Evolutionary conservation across 2,113 vertebrate species (phyloP).

Genomic region (Mesocricetus auratus): DNA sequence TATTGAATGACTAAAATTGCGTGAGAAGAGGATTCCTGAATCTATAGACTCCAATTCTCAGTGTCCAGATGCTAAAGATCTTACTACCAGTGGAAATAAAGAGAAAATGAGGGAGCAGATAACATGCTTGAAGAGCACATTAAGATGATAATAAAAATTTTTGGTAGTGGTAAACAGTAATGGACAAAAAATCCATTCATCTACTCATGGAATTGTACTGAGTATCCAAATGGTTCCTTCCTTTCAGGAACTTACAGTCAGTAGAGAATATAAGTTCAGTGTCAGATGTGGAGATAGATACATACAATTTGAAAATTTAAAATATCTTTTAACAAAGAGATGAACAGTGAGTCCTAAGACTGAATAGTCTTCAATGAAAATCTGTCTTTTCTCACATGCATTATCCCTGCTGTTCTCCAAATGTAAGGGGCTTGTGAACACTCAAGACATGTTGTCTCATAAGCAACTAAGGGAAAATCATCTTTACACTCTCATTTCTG

Average conservation of each 20-base stretch:
- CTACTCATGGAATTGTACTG: neutral
- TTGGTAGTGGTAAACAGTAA: neutral
- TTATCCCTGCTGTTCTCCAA: conserved; percentile 10
- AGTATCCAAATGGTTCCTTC: neutral
- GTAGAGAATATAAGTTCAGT: neutral
- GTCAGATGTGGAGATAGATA: neutral
- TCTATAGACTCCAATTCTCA: neutral
- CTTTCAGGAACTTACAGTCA: neutral
- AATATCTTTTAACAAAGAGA: neutral
- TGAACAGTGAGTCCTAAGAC: neutral
- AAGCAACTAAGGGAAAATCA: conserved; percentile 10
- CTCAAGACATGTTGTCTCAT: neutral
- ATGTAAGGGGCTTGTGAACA: neutral
- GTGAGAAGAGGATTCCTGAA: neutral
- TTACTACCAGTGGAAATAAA: neutral
- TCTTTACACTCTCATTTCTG: conserved; percentile 21
- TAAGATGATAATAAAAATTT: conserved; percentile 20
- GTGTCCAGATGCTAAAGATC: neutral
- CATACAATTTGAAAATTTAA: conserved; percentile 14
- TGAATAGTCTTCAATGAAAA: neutral
- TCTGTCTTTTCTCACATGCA: neutral
- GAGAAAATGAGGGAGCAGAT: neutral
- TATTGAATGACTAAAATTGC: neutral
- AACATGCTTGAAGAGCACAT: neutral
- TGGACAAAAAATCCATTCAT: conserved; percentile 12